Base-by-base conservation (phyloP, 30 jellyfish, hydroid and myxozoan genomes). In the Mastigias papua region DNA sequence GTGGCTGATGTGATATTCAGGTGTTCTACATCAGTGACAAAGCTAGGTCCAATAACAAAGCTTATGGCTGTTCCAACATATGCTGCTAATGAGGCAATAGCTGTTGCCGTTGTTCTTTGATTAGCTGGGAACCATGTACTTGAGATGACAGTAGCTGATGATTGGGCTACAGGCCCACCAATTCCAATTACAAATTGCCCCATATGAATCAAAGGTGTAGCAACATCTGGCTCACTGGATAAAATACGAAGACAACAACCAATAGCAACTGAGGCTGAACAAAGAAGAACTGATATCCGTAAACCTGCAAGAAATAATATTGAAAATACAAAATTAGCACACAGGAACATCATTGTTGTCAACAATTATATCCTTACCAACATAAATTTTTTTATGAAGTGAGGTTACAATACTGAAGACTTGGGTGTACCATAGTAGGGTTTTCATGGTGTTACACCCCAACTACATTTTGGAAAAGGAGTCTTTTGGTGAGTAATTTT, bases 101-200 rank as follows among this genome's bases (percentile, higher is more conserved):
- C 99, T 15, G 99, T 96, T 29, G 99, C 99, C 4, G 98, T 91
- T 27, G 99, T 96, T 26, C 99, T 69, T 58, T 96, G 99, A 19
- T 96, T 84, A 30, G 99, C 89, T 0, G 99, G 99, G 81, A 96
- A 96, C 99, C 99, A 96, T 57, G 98, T 91, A 69, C 98, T 89
- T 9, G 99, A 96, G 60, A 96, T 75, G 29, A 86, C 97, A 9
- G 99, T 96, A 5, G 98, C 99, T 17, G 99, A 97, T 54, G 98
- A 74, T 60, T 96, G 99, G 27, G 92, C 98, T 21, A 96, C 96
- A 3, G 99, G 99, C 7, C 99, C 99, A 30, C 97, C 98, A 34
- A 96, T 81, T 5, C 99, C 99, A 60, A 96, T 79, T 16, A 96
- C 78, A 48, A 96, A 91, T 58, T 96, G 99, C 22, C 98, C 99